phyloP scores from a whole-genome alignment of 2,888 invertebrate genomes.

The Lomographa bimaculata region DNA sequence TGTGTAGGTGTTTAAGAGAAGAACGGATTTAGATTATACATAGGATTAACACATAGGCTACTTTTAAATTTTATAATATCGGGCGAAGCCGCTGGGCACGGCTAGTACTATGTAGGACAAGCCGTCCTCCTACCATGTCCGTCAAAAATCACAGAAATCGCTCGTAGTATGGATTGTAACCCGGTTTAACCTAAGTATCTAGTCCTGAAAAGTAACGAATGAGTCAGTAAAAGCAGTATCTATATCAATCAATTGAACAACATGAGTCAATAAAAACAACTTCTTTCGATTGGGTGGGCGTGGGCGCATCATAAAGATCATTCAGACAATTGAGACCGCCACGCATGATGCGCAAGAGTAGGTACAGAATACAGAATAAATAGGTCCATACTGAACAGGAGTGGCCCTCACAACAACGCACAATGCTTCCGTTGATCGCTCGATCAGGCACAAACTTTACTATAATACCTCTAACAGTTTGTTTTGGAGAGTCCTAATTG shows the following conservation, averaged over 20 bases:
- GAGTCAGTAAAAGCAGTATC: no score
- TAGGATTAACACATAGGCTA: no score
- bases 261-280: constrained; percentile 14
- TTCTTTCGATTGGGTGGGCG: constrained; percentile 47
- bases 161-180: no score
- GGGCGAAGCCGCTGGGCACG: no score
- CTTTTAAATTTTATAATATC: no score
- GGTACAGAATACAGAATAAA: constrained; percentile 17
- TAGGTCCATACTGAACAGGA: constrained; percentile 67
- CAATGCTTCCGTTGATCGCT: constrained; percentile 59
- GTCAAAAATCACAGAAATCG: no score
- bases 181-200: no score
- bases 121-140: no score
- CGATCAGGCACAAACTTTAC: constrained; percentile 30
- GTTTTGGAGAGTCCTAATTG: constrained; percentile 6
- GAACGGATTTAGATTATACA: no score
- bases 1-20: no score
- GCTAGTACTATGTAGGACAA: no score
- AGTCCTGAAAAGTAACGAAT: no score
- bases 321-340: constrained; percentile 80
- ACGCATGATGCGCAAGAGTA: constrained; percentile 61
- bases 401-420: constrained; percentile 61
- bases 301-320: constrained; percentile 76
- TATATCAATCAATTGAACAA: constrained; percentile 7
- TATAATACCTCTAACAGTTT: constrained; percentile 10